Conservation (phyloP, 2,888 invertebrate genomes). For the Listrodromus nycthemerus region DNA sequence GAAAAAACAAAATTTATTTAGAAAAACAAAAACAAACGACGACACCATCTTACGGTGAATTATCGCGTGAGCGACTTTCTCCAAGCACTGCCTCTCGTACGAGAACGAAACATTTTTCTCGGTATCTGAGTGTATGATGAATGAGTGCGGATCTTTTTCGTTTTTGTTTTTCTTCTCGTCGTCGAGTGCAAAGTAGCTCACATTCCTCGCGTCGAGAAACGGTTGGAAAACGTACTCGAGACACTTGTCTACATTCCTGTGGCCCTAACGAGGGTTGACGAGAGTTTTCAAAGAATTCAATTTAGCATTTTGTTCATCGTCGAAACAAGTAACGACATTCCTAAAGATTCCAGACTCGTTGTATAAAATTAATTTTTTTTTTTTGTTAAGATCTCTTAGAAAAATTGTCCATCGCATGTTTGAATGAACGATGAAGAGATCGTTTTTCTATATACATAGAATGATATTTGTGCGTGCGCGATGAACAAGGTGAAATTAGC, state of each 20-base stretch:
- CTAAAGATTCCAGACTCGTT: slow-evolving; percentile 57
- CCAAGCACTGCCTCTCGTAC: slow-evolving; percentile 76
- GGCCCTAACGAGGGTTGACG: not conserved
- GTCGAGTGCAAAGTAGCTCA: slow-evolving; percentile 25
- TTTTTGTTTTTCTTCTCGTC: slow-evolving; percentile 25
- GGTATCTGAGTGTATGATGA: slow-evolving; percentile 57
- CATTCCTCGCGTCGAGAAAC: slow-evolving; percentile 55
- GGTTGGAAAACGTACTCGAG: slow-evolving; percentile 17
- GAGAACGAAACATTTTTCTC: slow-evolving; percentile 62
- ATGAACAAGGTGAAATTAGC: slow-evolving; percentile 41
- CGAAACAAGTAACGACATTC: slow-evolving; percentile 58
- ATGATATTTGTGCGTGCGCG: slow-evolving; percentile 25
- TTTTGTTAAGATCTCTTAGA: slow-evolving; percentile 19
- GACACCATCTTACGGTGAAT: slow-evolving; percentile 32
- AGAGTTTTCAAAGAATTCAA: slow-evolving; percentile 14
- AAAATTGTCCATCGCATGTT: slow-evolving; percentile 16
- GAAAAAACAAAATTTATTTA: not conserved
- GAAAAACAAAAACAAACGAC: not conserved
- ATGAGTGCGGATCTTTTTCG: slow-evolving; percentile 31
- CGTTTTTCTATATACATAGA: slow-evolving; percentile 51
- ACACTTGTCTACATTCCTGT: slow-evolving; percentile 47
- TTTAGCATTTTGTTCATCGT: slow-evolving; percentile 42
- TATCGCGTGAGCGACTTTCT: slow-evolving; percentile 68
- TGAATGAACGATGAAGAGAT: slow-evolving; percentile 5
- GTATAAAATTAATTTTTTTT: slow-evolving; percentile 13